Evolutionary conservation across 1,140 invertebrate species (phyloP), one percentile per base, ranked within the genome.

Genomic region (Pristionchus pacificus): DNA sequence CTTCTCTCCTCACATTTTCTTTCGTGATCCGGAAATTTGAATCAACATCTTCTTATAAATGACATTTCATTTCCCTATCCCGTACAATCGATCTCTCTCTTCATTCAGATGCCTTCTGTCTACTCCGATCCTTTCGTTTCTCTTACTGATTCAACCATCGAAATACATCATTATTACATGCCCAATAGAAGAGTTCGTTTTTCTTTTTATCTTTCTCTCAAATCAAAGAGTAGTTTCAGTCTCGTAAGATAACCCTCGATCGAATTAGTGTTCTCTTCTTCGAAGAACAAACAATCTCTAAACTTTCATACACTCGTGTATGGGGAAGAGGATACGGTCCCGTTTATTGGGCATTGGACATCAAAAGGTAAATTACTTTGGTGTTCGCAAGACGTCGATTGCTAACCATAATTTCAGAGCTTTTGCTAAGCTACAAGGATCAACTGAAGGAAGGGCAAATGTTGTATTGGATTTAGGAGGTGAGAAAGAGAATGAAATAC

Each of bases 321-420:
- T 73, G 71, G 71, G 71, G 71, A 59, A 73, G 68, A 63, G 58
- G 59, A 13, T 29, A 38, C 1, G 68, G 65, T 6, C 33, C 29
- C 28, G 63, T 73, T 32, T 73, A 73, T 33, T 73, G 71, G 71
- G 71, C 71, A 1, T 30, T 73, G 24, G 71, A 73, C 55, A 66
- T 73, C 25, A 73, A 63, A 68, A 57, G 71, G 71, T 73, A 29
- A 33, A 55, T 24, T 32, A 33, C 19, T 38, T n/a, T n/a, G n/a
- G n/a, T n/a, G n/a, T n/a, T n/a, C 19, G 10, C 49, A 24, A 59
- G 13, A 14, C 27, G 28, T 49, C n/a, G 27, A 57, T 58, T 67
- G 33, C 55, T 14, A 15, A 28, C 31, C 2, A 24, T 15, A 65
- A 28, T 24, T 27, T 33, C 1, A 0, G 15, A 25, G 24, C 1